phyloP scores from a whole-genome alignment of 1,140 invertebrate species.

The Drosophila mauritiana region DNA sequence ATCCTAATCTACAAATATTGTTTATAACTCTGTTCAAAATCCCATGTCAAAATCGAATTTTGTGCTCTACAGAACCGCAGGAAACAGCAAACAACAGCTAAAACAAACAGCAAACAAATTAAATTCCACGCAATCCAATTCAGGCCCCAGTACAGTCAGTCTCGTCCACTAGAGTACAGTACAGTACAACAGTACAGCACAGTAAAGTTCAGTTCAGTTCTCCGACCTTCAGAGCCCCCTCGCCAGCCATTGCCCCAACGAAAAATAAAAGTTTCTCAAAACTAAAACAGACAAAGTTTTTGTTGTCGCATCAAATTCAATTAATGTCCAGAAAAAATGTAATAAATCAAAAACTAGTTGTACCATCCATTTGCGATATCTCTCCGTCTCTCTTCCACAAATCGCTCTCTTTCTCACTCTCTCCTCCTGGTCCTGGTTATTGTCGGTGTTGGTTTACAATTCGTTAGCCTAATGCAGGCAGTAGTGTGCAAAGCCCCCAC shows the following conservation, averaged over 20 bases:
- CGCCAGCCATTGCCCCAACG: constrained; percentile 59
- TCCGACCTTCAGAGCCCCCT: constrained; percentile 31
- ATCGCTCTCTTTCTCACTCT: constrained; percentile 36
- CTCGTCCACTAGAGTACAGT: constrained; percentile 1
- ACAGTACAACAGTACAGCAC: constrained; percentile 9
- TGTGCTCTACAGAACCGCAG: constrained; percentile 41
- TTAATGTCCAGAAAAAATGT: constrained; percentile 69
- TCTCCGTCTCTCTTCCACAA: constrained; percentile 33
- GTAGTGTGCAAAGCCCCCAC: constrained; percentile 44
- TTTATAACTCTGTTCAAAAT: constrained; percentile 41
- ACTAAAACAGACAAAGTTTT: constrained; percentile 59
- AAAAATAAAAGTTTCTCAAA: constrained; percentile 57
- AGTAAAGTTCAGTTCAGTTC: constrained; percentile 25
- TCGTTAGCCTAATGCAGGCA: constrained; percentile 34
- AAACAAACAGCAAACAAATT: constrained; percentile 38
- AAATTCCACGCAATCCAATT: constrained; percentile 26
- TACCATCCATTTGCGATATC: constrained; percentile 38
- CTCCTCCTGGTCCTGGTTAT: constrained; percentile 48
- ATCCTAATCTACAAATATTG: constrained; percentile 51
- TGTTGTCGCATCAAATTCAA: constrained; percentile 79
- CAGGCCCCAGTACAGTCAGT: constrained; percentile 18
- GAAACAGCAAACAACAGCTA: constrained; percentile 27
- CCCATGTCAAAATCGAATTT: constrained; percentile 56
- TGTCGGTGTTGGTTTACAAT: constrained; percentile 66
- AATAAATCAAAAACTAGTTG: constrained; percentile 75